Percentiles rank a stretch among this genome's conserved stretches.
These are phyloP conservation scores for Porites rus DNA, from an alignment of 92 coral and sea anemone species.

Conservation along the genomic window DNA sequence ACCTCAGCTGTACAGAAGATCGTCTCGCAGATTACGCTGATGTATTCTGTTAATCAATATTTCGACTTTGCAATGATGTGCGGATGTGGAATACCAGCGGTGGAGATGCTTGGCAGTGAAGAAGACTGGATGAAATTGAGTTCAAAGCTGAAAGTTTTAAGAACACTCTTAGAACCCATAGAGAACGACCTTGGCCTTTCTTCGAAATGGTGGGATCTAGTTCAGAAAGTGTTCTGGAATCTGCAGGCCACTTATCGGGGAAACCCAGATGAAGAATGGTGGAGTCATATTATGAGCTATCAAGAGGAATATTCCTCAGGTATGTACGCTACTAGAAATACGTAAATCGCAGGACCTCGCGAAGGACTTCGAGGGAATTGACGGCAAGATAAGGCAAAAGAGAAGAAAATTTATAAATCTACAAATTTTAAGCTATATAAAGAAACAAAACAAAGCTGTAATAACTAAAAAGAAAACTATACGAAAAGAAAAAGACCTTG, in stretches of 20 bases:
- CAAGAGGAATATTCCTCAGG: slow-evolving; percentile 49
- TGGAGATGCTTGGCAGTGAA: slow-evolving; percentile 68
- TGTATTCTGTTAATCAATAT: slow-evolving; percentile 7
- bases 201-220: slow-evolving; percentile 58
- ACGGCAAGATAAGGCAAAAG: neutral
- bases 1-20: slow-evolving; percentile 70
- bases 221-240: slow-evolving; percentile 54
- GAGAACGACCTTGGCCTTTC: slow-evolving; percentile 41
- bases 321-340: neutral
- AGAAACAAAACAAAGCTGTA: too few relatives aligned
- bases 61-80: slow-evolving; percentile 3
- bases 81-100: slow-evolving; percentile 57
- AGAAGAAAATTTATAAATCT: too few relatives aligned
- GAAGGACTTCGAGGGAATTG: neutral
- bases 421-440: too few relatives aligned
- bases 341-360: neutral
- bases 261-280: slow-evolving; percentile 61
- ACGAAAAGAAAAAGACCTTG: too few relatives aligned
- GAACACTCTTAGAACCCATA: slow-evolving; percentile 57
- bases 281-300: slow-evolving; percentile 59
- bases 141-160: slow-evolving; percentile 42
- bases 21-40: slow-evolving; percentile 26
- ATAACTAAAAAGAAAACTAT: too few relatives aligned
- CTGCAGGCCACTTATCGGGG: slow-evolving; percentile 60
- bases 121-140: slow-evolving; percentile 66